These are phyloP conservation scores for Chloromyia formosa DNA, from an alignment of 2,888 invertebrate genomes.

Conservation along the genomic window DNA sequence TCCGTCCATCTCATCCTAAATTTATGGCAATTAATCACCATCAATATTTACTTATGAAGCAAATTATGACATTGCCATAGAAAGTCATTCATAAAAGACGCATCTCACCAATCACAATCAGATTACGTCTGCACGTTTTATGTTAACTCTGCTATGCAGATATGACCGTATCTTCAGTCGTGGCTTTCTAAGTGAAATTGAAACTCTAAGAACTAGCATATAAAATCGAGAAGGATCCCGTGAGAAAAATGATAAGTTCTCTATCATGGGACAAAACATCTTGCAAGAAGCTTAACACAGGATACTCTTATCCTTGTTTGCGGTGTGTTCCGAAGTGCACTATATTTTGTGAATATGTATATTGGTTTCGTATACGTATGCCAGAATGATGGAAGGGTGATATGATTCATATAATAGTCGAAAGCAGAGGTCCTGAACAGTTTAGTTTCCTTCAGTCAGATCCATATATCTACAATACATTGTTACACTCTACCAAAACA, in stretches of 20 bases:
- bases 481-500: too few species aligned
- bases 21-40: background rate
- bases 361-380: too few species aligned
- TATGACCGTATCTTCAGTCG: background rate
- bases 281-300: slow-evolving; percentile 26
- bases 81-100: background rate
- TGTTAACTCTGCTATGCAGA: background rate
- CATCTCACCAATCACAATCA: slow-evolving; percentile 12
- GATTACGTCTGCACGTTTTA: slow-evolving; percentile 21
- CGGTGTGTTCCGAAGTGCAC: background rate
- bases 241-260: slow-evolving; percentile 20
- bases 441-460: too few species aligned
- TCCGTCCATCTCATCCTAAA: too few species aligned
- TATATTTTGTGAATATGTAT: too few species aligned
- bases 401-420: too few species aligned
- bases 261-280: slow-evolving; percentile 20
- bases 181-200: background rate
- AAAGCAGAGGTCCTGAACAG: too few species aligned
- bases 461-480: too few species aligned
- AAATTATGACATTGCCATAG: background rate
- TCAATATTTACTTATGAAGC: background rate
- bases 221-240: background rate
- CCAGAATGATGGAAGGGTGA: too few species aligned
- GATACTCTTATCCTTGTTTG: slow-evolving; percentile 21
- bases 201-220: background rate